Base-by-base conservation (phyloP, 2,888 invertebrate species). In the Sphaeridia pumilis region DNA sequence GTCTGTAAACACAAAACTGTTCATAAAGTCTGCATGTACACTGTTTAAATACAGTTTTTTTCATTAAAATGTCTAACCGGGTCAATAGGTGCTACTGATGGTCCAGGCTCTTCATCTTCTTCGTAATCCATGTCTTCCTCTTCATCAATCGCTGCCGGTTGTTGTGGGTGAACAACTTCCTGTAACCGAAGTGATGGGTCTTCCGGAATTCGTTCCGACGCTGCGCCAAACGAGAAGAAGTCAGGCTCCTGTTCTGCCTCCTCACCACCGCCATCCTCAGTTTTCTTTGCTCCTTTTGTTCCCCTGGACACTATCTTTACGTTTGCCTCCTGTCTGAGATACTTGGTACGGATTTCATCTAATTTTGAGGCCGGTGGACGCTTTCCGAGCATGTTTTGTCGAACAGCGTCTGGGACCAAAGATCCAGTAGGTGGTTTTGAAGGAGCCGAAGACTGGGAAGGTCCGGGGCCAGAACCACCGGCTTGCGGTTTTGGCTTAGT, bases 1-100 rank as follows among this genome's bases (percentile, higher is more conserved):
- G 85, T 76, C 75, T 79, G 59, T 5, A 52, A 49, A 21, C 44
- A 20, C 27, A 44, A 48, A 34, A 43, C n/a, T n/a, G n/a, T n/a
- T n/a, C n/a, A n/a, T n/a, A n/a, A n/a, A n/a, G n/a, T n/a, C n/a
- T n/a, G n/a, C n/a, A n/a, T n/a, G n/a, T n/a, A n/a, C n/a, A n/a
- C n/a, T n/a, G n/a, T n/a, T n/a, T n/a, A n/a, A n/a, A n/a, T n/a
- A n/a, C n/a, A n/a, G n/a, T n/a, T n/a, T n/a, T n/a, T n/a, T n/a
- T n/a, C n/a, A n/a, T n/a, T n/a, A n/a, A n/a, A n/a, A n/a, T n/a
- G n/a, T n/a, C n/a, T 36, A 21, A 36, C 50, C 3, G 24, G 44
- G 28, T 38, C 24, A 14, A 28, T 49, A 12, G 28, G n/a, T n/a
- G n/a, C n/a, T 12, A 20, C 28, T n/a, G 28, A 3, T 10, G n/a